Conservation (phyloP, 2,888 invertebrate species). For the Epsilonema sp. region DNA sequence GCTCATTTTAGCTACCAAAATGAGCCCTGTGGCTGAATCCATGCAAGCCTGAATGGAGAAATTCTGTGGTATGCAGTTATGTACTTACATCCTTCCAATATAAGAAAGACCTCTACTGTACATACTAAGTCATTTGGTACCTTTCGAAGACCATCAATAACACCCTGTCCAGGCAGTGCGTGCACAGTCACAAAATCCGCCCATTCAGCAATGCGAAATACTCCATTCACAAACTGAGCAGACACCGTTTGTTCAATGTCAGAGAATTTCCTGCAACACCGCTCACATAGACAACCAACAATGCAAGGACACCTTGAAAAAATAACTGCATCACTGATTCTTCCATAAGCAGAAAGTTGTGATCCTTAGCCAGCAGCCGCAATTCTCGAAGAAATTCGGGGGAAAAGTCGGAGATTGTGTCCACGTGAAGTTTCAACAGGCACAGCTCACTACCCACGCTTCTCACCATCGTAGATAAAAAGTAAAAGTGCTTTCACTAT, state of each 20-base stretch:
- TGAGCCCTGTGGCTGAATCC: no score
- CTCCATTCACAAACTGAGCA: conserved; percentile 55
- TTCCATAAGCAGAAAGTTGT: conserved; percentile 76
- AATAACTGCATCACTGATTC: conserved; percentile 49
- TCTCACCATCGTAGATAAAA: conserved; percentile 25
- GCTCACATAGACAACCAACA: no score
- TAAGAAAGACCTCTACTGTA: no score
- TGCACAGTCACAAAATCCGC: conserved; percentile 80
- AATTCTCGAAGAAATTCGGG: conserved; percentile 43
- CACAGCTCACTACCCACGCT: conserved; percentile 61
- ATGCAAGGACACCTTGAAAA: no score
- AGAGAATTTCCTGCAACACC: conserved; percentile 76
- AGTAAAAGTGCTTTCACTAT: no score
- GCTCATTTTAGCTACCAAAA: no score
- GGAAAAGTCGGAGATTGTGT: conserved; percentile 61
- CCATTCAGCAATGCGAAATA: conserved; percentile 60
- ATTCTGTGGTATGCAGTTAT: no score
- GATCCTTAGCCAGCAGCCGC: conserved; percentile 46
- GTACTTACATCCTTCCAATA: no score
- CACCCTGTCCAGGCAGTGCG: conserved; percentile 57
- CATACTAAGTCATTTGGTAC: no score
- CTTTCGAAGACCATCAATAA: conserved; percentile 16
- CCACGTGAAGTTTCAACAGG: conserved; percentile 67
- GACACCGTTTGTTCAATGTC: conserved; percentile 85
- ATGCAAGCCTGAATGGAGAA: no score